Evolutionary conservation across 2,113 vertebrate species (phyloP), one percentile per base, ranked within the genome.

Genomic region (Prochilodus magdalenae): DNA sequence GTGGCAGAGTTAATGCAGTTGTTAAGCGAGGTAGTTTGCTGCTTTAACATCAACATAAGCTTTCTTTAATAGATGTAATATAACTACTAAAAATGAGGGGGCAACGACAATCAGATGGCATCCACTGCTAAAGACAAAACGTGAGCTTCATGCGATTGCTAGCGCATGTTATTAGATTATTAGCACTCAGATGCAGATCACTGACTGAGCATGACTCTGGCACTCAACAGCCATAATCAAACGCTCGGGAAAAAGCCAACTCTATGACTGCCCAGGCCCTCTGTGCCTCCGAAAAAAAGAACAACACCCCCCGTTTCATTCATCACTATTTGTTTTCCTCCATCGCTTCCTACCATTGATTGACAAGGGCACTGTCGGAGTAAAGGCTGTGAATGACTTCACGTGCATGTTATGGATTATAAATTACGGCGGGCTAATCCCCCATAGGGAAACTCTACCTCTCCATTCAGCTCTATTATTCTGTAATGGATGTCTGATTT

Each of bases 401-500:
- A 75, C 67, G 81, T 84, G 84, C 87, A 90, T 91, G 91, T 92
- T 94, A 92, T 91, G 86, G 90, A 90, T 93, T 93, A 93, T 94
- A 94, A 94, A 94, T 89, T 91, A 93, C 90, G 90, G 87, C 89
- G 90, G 89, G 89, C 88, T 90, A 92, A 93, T 91, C 91, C 87
- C 89, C 93, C 89, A 92, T 87, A 92, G 93, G 92, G 93, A 94
- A 94, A 94, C 93, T 87, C 88, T 92, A 93, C 90, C 89, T 89
- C 91, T 91, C 87, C 86, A 91, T 89, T 89, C 89, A 80, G 81
- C 84, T 87, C 93, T 89, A 94, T 95, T 94, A 93, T 89, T 93
- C 89, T 91, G 90, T 93, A 94, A 94, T 95, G 92, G 93, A 90
- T 90, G 93, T 90, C 91, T 94, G 93, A 94, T 93, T 90, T 89